A percentile compares a stretch with the other conserved stretches of the same genome.
Evolutionary conservation across 2,797 vertebrate species (phyloP).

Genomic region (Micropoecilia bifurca): DNA sequence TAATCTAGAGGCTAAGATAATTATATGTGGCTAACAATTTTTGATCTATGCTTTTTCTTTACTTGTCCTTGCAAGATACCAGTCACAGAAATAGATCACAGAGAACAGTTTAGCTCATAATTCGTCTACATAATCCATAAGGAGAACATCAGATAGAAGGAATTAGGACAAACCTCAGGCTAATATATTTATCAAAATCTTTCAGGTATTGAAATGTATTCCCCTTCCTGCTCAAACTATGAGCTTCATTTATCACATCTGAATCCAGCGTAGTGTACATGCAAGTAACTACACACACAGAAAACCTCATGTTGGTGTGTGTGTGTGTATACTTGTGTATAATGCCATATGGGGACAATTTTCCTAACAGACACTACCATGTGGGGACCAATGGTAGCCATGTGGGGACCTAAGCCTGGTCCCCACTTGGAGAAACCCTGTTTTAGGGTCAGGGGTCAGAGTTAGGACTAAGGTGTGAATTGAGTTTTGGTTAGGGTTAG

Average conservation of each 20-base stretch:
- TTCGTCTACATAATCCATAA: background rate
- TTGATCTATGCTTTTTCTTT: background rate
- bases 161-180: background rate
- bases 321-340: no score
- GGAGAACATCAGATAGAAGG: background rate
- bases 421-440: no score
- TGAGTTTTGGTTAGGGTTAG: no score
- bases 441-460: no score
- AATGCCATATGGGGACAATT: no score
- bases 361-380: no score
- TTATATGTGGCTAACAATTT: background rate
- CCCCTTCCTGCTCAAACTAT: background rate
- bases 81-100: background rate
- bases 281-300: background rate
- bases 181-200: background rate
- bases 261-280: background rate
- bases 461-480: no score
- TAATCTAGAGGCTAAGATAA: background rate
- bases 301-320: background rate
- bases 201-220: background rate
- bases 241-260: background rate
- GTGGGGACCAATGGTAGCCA: no score
- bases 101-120: background rate
- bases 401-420: no score
- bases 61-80: background rate